Conservation (phyloP, 2,113 vertebrate genomes). For the Perca fluviatilis region DNA sequence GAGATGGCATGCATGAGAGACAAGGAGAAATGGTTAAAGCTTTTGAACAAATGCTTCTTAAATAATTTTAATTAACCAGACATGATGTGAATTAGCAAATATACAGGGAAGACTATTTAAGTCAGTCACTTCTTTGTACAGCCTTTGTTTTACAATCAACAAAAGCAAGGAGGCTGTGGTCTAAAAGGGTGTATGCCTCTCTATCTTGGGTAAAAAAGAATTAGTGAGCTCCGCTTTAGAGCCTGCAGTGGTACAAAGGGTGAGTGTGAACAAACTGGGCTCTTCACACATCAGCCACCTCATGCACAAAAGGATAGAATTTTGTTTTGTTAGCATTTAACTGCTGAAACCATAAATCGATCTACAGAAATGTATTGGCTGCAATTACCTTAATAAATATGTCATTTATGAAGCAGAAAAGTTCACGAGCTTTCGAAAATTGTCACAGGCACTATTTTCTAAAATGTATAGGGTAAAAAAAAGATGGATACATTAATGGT, state of each 20-base stretch:
- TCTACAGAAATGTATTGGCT: not conserved
- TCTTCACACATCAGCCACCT: not conserved
- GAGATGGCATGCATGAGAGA: not conserved
- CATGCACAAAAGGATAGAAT: not conserved
- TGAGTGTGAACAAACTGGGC: not conserved
- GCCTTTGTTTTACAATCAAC: not conserved
- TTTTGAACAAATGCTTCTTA: not conserved
- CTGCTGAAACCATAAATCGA: not conserved
- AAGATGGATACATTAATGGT: not conserved
- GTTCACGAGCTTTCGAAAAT: too few relatives aligned
- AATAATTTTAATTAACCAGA: not conserved
- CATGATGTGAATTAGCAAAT: conserved; percentile 7
- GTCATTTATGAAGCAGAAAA: not conserved
- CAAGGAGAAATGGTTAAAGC: not conserved
- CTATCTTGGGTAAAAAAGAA: not conserved
- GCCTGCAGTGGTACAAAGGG: not conserved
- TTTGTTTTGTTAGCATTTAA: not conserved
- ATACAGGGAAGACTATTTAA: not conserved
- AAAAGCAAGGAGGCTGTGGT: not conserved
- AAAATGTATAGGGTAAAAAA: not conserved
- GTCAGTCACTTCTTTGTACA: not conserved
- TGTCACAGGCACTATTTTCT: not conserved
- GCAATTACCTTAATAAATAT: not conserved
- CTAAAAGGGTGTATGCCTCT: not conserved
- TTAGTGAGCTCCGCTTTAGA: not conserved